phyloP scores from a whole-genome alignment of 2,113 vertebrate species.

The Oryzias woworae region DNA sequence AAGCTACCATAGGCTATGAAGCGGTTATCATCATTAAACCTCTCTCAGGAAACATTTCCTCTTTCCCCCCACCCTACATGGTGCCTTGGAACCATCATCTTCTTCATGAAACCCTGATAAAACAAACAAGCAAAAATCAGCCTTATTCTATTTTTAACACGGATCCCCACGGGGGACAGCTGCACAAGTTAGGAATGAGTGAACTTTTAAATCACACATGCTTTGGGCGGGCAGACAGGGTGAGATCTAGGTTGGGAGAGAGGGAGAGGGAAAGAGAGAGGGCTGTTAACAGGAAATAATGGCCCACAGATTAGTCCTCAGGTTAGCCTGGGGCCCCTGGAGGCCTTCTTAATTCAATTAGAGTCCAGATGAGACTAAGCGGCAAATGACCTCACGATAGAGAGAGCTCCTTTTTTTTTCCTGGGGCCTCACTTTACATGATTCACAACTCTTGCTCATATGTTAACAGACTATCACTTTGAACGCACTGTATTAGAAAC shows the following conservation, averaged over 20 bases:
- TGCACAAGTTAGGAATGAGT: slow-evolving; percentile 57
- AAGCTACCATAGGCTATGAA: slow-evolving; percentile 16
- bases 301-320: slow-evolving; percentile 80
- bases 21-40: slow-evolving; percentile 38
- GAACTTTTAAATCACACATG: slow-evolving; percentile 70
- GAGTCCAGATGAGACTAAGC: slow-evolving; percentile 78
- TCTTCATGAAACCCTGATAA: slow-evolving; percentile 52
- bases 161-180: slow-evolving; percentile 56
- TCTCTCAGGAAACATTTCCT: slow-evolving; percentile 30
- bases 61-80: slow-evolving; percentile 20
- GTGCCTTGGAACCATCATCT: slow-evolving; percentile 55
- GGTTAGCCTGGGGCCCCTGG: slow-evolving; percentile 75
- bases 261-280: slow-evolving; percentile 53
- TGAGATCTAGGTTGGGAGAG: slow-evolving; percentile 36
- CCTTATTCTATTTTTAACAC: slow-evolving; percentile 61
- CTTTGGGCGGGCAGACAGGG: slow-evolving; percentile 63
- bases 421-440: slow-evolving; percentile 68
- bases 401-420: slow-evolving; percentile 65
- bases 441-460: slow-evolving; percentile 74
- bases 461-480: slow-evolving; percentile 75
- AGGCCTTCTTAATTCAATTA: slow-evolving; percentile 83
- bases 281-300: slow-evolving; percentile 78
- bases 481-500: slow-evolving; percentile 53
- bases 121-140: slow-evolving; percentile 56
- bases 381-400: slow-evolving; percentile 78